Evolutionary conservation across 2,888 invertebrate species (phyloP).

Genomic region (Pristionchus exspectatus): DNA sequence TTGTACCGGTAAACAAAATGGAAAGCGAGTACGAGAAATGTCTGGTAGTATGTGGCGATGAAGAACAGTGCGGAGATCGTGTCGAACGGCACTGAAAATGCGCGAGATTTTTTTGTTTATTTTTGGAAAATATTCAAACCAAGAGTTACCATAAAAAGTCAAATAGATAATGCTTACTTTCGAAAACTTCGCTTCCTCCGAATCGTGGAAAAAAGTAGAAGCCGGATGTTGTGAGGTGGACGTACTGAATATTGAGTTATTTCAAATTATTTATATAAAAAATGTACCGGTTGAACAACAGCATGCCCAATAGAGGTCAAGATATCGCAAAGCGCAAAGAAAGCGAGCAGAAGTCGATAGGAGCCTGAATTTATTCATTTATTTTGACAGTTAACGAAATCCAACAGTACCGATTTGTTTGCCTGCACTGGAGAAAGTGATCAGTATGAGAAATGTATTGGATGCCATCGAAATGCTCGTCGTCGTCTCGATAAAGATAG

Average conservation of each 20-base stretch:
- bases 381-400: neutral
- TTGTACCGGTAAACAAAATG: constrained; percentile 12
- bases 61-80: neutral
- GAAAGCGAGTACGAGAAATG: constrained; percentile 27
- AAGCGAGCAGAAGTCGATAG: neutral
- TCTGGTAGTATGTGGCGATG: constrained; percentile 9
- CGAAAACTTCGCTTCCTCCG: neutral
- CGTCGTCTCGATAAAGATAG: neutral
- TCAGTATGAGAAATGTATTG: neutral
- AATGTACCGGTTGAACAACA: neutral
- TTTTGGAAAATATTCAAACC: no score
- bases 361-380: neutral
- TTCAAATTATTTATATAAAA: neutral
- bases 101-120: no score
- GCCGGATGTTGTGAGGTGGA: neutral
- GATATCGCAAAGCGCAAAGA: neutral
- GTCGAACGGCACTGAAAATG: neutral
- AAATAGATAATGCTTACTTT: neutral
- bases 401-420: neutral
- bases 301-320: neutral
- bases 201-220: constrained; percentile 1
- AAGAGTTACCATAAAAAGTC: no score
- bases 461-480: neutral
- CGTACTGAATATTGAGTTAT: neutral
- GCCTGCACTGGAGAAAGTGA: neutral